A percentile compares a stretch with the other conserved stretches of the same genome.
Conservation (phyloP, 2,888 invertebrate genomes). For the Gryllus longicercus region DNA sequence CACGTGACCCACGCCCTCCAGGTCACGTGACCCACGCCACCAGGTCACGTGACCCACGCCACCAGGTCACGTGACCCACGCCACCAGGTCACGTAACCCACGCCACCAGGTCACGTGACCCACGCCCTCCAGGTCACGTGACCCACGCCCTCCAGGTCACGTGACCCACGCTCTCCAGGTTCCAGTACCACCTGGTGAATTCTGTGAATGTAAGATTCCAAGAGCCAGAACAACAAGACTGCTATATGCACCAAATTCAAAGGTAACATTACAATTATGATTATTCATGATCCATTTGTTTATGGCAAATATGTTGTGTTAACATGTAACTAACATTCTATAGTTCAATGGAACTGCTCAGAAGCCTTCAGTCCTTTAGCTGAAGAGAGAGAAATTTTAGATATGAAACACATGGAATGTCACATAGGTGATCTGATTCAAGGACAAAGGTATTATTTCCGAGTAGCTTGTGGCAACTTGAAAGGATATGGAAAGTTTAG, state of each 20-base stretch:
- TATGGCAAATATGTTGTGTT: background rate
- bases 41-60: too few relatives aligned
- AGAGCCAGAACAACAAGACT: slow-evolving; percentile 67
- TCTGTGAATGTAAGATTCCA: slow-evolving; percentile 65
- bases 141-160: too few relatives aligned
- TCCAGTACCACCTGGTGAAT: too few relatives aligned
- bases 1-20: too few relatives aligned
- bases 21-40: too few relatives aligned
- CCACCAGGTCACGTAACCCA: too few relatives aligned
- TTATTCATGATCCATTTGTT: slow-evolving; percentile 29
- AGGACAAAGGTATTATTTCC: slow-evolving; percentile 82
- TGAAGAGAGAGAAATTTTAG: slow-evolving; percentile 73
- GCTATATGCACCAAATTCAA: slow-evolving; percentile 87
- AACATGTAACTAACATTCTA: slow-evolving; percentile 39
- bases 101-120: too few relatives aligned
- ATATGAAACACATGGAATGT: slow-evolving; percentile 59
- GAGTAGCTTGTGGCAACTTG: slow-evolving; percentile 88
- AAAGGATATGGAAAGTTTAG: slow-evolving; percentile 83
- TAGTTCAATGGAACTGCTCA: slow-evolving; percentile 91
- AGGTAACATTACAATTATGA: slow-evolving; percentile 54
- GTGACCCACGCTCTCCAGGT: too few relatives aligned
- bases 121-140: too few relatives aligned
- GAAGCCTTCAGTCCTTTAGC: slow-evolving; percentile 79
- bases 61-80: too few relatives aligned
- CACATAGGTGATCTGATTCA: slow-evolving; percentile 72